A percentile compares a stretch with the other conserved stretches of the same genome.
These are phyloP conservation scores for Sturnira hondurensis DNA, from an alignment of 2,113 vertebrate species.

Conservation along the genomic window DNA sequence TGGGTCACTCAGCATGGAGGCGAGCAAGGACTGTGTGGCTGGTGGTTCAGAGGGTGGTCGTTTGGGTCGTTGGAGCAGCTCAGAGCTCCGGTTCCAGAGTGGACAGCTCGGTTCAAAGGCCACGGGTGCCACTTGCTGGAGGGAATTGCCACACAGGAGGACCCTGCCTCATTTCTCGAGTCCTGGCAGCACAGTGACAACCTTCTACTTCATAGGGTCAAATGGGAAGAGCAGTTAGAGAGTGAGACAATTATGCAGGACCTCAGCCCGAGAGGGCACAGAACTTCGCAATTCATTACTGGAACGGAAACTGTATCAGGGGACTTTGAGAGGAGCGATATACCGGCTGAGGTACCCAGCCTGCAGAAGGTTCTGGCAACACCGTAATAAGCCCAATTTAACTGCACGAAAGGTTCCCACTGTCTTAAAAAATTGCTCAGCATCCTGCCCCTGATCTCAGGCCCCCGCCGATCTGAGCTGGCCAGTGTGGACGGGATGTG, in stretches of 20 bases:
- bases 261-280: not conserved
- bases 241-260: not conserved
- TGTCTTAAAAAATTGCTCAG: not conserved
- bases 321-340: not conserved
- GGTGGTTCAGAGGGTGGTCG: too few species aligned
- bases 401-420: not conserved
- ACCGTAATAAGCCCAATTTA: not conserved
- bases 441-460: not conserved
- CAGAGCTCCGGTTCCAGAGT: not conserved
- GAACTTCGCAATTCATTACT: constrained; percentile 14
- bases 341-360: not conserved
- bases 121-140: not conserved
- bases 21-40: not conserved
- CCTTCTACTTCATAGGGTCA: not conserved
- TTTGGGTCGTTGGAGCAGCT: not conserved
- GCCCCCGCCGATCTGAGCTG: not conserved
- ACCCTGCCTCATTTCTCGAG: not conserved
- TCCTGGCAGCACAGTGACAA: not conserved
- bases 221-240: not conserved
- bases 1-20: too few species aligned
- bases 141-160: not conserved
- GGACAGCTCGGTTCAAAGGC: not conserved
- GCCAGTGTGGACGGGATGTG: not conserved
- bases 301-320: not conserved
- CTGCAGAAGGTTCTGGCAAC: not conserved